Evolutionary conservation across 2,113 vertebrate species (phyloP).

Genomic region (Podocnemis expansa): DNA sequence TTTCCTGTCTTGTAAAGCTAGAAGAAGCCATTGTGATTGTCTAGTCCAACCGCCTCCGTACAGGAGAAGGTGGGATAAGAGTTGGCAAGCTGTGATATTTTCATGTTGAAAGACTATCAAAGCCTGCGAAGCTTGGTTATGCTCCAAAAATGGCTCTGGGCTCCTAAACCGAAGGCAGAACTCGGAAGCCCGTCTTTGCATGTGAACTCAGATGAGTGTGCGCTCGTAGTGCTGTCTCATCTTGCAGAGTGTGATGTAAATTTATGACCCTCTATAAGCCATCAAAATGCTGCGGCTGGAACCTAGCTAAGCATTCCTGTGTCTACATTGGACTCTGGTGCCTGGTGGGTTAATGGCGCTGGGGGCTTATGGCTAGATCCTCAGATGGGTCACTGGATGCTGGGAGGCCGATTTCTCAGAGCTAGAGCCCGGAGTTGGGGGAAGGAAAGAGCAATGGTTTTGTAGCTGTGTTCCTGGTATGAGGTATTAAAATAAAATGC

Average conservation of each 20-base stretch:
- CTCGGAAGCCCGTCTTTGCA: background rate
- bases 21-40: background rate
- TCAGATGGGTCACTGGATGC: background rate
- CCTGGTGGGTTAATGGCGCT: background rate
- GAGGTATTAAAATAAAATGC: background rate
- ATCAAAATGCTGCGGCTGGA: background rate
- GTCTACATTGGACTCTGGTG: background rate
- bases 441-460: too few relatives aligned
- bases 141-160: background rate
- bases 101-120: background rate
- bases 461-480: background rate
- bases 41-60: background rate
- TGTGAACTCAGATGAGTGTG: too few relatives aligned
- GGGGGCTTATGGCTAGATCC: background rate
- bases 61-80: background rate
- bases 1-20: too few relatives aligned
- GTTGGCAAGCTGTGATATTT: background rate
- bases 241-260: background rate
- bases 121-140: too few relatives aligned
- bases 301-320: background rate
- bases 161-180: too few relatives aligned
- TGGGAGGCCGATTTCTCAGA: background rate
- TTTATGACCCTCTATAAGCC: background rate
- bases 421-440: background rate
- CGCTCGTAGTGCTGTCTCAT: background rate